phyloP scores from a whole-genome alignment of 2,797 vertebrate genomes.

The Hemitrygon akajei region DNA sequence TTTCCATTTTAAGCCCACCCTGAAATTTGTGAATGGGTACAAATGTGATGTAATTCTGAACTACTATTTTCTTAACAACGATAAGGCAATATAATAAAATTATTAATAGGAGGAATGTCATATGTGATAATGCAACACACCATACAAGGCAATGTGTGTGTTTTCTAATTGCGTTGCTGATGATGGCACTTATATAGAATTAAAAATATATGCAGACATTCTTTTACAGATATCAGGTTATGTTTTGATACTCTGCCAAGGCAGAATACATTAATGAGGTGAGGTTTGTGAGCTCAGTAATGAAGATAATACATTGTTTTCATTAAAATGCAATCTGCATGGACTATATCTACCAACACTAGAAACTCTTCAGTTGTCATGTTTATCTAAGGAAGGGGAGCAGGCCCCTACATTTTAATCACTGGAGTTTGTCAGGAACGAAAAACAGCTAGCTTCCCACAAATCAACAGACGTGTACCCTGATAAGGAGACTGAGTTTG shows the following conservation, averaged over 20 bases:
- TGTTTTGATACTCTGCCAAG: slow-evolving; percentile 71
- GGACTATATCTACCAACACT: slow-evolving; percentile 70
- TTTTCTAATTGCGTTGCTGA: slow-evolving; percentile 19
- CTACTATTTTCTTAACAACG: background rate
- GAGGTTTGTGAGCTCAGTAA: slow-evolving; percentile 64
- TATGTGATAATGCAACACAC: background rate
- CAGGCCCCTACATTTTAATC: slow-evolving; percentile 78
- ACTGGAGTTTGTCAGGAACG: slow-evolving; percentile 76
- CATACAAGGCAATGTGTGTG: background rate
- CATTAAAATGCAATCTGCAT: slow-evolving; percentile 81
- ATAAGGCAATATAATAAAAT: background rate
- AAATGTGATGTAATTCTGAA: background rate
- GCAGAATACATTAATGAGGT: slow-evolving; percentile 68
- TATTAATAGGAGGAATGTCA: background rate
- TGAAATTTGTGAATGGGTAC: background rate
- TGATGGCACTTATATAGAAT: slow-evolving; percentile 28
- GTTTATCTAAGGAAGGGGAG: slow-evolving; percentile 71
- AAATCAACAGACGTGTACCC: slow-evolving; percentile 78
- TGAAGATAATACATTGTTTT: slow-evolving; percentile 78
- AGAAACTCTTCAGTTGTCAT: slow-evolving; percentile 71
- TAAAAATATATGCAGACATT: slow-evolving; percentile 26
- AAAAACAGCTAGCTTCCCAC: slow-evolving; percentile 76
- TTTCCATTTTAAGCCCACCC: background rate
- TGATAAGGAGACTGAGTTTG: slow-evolving; percentile 66
- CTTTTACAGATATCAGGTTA: slow-evolving; percentile 70